phyloP scores from a whole-genome alignment of 1,140 invertebrate genomes.

The Euschistus heros region DNA sequence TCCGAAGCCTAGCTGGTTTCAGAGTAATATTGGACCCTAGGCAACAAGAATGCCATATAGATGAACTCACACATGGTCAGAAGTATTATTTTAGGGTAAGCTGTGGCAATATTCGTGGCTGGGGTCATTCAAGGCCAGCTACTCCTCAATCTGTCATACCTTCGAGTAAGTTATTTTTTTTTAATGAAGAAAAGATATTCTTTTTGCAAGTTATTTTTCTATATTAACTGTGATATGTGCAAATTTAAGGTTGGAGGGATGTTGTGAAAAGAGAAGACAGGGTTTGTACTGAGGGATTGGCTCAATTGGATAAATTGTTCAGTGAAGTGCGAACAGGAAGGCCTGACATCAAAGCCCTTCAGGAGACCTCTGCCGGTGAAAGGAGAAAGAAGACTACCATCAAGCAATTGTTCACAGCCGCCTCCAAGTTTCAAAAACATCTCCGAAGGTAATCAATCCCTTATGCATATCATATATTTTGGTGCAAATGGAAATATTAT shows the following conservation, averaged over 20 bases:
- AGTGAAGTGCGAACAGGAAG: constrained; percentile 52
- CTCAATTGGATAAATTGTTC: constrained; percentile 64
- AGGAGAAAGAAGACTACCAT: constrained; percentile 80
- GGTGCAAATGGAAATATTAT: too few species aligned
- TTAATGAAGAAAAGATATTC: too few species aligned
- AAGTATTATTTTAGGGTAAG: constrained; percentile 78
- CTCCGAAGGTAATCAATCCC: constrained; percentile 59
- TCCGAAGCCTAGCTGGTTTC: constrained; percentile 45
- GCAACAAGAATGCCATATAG: constrained; percentile 43
- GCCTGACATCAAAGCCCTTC: constrained; percentile 38
- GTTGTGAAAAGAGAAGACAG: constrained; percentile 52
- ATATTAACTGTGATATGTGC: neutral
- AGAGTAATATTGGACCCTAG: constrained; percentile 55
- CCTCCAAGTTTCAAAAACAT: constrained; percentile 90
- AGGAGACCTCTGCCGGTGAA: constrained; percentile 39
- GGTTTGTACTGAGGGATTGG: constrained; percentile 55
- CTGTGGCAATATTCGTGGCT: constrained; percentile 84
- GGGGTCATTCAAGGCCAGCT: constrained; percentile 60
- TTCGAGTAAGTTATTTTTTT: constrained; percentile 58
- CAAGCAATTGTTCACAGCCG: constrained; percentile 84
- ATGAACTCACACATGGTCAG: constrained; percentile 61
- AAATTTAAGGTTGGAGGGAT: constrained; percentile 59
- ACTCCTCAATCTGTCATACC: constrained; percentile 73
- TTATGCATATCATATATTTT: too few species aligned
- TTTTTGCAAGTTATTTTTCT: too few species aligned